Base-by-base conservation (phyloP, 2,113 vertebrate species). In the Xyliphius kryptos region DNA sequence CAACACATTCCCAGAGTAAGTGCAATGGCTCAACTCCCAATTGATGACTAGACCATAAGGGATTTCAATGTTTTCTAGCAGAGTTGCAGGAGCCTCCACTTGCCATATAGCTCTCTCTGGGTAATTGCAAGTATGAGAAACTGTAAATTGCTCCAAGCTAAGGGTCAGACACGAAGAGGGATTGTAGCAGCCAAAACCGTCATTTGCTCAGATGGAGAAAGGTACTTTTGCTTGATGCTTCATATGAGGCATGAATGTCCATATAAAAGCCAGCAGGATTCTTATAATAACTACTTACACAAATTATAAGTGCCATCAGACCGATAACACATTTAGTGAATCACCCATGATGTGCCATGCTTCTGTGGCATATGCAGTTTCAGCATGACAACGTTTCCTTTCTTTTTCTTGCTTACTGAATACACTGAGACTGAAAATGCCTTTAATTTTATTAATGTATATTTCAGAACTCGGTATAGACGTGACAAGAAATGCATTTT, bases 81-180 rank as follows among this genome's bases (percentile, higher is more conserved):
- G 52, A 69, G 56, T 26, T 49, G 60, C 44, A 56, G 59, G 21
- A 57, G 60, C 61, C 58, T 51, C 37, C 44, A 62, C 54, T 52
- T 43, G 48, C 47, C 60, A 11, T 13, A 36, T 13, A 15, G 36
- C 51, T 47, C 21, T 54, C 12, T 63, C 40, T 55, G n/a, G 22
- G 62, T 48, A 56, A 56, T 56, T 49, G 43, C 53, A 15, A 13
- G 55, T 48, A 63, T 48, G 40, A 20, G 59, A 47, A 53, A 54
- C 26, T 43, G 59, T 63, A 63, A 72, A 72, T 48, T 36, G 44
- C 51, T 57, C 37, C 58, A 62, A 62, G 57, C n/a, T 50, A 60
- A 56, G 41, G 38, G 52, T 66, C 62, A 57, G 56, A 17, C 36
- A 36, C 13, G 14, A 64, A 19, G 49, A 22, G 37, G 15, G 41